Evolutionary conservation across 2,888 invertebrate genomes (phyloP), one percentile per base, ranked within the genome.

Genomic region (Strigamia maritima): DNA sequence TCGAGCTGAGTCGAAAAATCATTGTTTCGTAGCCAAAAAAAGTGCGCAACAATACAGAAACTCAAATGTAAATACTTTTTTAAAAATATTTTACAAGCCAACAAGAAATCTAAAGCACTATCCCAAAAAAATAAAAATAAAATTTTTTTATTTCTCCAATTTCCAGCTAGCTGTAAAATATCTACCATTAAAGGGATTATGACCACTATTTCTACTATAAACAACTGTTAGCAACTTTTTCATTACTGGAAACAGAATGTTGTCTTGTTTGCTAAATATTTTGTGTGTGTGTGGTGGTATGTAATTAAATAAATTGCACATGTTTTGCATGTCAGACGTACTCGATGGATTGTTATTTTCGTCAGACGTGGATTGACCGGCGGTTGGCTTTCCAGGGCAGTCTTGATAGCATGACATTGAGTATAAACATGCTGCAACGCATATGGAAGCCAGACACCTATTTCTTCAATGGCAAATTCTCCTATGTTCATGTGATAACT

Each of bases 401-500:
- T 81, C 90, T 90, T 83, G 90, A 91, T 82, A 91, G 91, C 40
- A 87, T 93, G 80, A 92, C 93, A 0, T 87, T 94, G 81, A 92
- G 92, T 84, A 92, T 93, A 83, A 92, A 92, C 80, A 93, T 94
- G 91, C 86, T 94, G 84, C 95, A 97, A 85, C 90, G 94, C 84
- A 95, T 98, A 84, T 98, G 98, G 98, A 90, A 95, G 82, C 98
- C 98, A 0, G 97, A 97, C 87, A 97, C 97, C 0, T 97, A 94
- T 86, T 95, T 97, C 87, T 93, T 95, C 86, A 97, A 97, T 86
- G 97, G 97, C 26, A 95, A 95, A 85, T 92, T 94, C 83, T 96
- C 96, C 14, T 95, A 97, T 84, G 93, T 97, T 75, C 98, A 98
- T 87, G 95, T 95, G 38, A 95, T 97, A 82, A 97, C 98, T 0